These are phyloP conservation scores for Polia nebulosa DNA, from an alignment of 2,888 invertebrate genomes.

Conservation along the genomic window DNA sequence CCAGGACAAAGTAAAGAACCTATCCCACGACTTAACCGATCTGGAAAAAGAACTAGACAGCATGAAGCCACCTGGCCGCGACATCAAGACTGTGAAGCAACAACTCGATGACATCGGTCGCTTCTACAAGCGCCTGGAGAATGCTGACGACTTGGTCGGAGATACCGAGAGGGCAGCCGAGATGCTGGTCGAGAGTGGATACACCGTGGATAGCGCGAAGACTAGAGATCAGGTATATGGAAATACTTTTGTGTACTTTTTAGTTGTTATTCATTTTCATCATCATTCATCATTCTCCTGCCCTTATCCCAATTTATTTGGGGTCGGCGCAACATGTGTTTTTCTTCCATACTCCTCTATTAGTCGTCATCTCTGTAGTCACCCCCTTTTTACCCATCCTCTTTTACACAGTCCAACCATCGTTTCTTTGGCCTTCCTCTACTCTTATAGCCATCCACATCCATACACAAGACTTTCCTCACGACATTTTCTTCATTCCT, in stretches of 20 bases:
- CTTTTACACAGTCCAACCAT: too few relatives aligned
- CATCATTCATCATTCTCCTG: too few relatives aligned
- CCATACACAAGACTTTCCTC: too few relatives aligned
- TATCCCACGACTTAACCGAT: slow-evolving; percentile 94
- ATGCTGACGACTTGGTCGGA: slow-evolving; percentile 92
- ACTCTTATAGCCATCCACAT: too few relatives aligned
- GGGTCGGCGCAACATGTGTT: too few relatives aligned
- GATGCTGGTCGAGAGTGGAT: slow-evolving; percentile 95
- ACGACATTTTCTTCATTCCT: too few relatives aligned
- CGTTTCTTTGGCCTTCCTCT: too few relatives aligned
- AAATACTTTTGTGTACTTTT: background rate
- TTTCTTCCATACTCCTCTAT: too few relatives aligned
- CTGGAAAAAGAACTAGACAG: slow-evolving; percentile 96
- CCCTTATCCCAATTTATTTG: too few relatives aligned
- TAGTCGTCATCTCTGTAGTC: too few relatives aligned
- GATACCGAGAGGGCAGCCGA: slow-evolving; percentile 94
- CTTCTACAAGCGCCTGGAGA: slow-evolving; percentile 93
- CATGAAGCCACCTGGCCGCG: slow-evolving; percentile 97
- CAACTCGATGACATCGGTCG: slow-evolving; percentile 95
- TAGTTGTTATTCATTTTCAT: too few relatives aligned
- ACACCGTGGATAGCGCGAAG: slow-evolving; percentile 95
- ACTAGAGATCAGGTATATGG: slow-evolving; percentile 94
- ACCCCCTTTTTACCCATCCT: too few relatives aligned
- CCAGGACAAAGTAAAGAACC: slow-evolving; percentile 95
- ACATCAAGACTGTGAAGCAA: slow-evolving; percentile 95